Conservation (phyloP, 2,888 invertebrate genomes). For the Drosophila merina region DNA sequence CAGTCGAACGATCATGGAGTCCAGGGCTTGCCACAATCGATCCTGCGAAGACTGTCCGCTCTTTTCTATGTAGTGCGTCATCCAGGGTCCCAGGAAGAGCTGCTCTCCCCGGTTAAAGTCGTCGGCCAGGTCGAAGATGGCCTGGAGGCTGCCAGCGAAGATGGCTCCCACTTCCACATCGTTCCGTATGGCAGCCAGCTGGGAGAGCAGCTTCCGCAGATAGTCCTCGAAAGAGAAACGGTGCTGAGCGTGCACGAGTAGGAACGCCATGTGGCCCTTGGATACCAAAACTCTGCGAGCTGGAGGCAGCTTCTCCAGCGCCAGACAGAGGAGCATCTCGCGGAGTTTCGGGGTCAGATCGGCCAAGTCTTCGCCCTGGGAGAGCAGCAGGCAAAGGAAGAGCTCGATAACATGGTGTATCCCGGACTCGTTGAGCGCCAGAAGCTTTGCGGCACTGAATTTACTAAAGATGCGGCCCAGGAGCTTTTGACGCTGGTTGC, state of each 20-base stretch:
- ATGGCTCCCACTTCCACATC: slow-evolving; percentile 78
- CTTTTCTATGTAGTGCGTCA: slow-evolving; percentile 80
- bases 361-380: slow-evolving; percentile 66
- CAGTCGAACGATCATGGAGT: slow-evolving; percentile 75
- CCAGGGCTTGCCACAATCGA: slow-evolving; percentile 79
- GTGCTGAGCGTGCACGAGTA: slow-evolving; percentile 82
- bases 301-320: slow-evolving; percentile 80
- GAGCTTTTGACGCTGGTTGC: slow-evolving; percentile 83
- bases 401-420: slow-evolving; percentile 85
- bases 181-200: slow-evolving; percentile 72
- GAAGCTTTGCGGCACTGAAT: slow-evolving; percentile 86
- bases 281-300: slow-evolving; percentile 79
- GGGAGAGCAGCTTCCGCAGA: slow-evolving; percentile 78
- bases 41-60: slow-evolving; percentile 81
- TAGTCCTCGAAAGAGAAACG: slow-evolving; percentile 80
- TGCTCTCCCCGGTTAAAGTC: slow-evolving; percentile 80
- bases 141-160: slow-evolving; percentile 72
- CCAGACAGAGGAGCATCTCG: slow-evolving; percentile 81
- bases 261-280: slow-evolving; percentile 83
- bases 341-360: slow-evolving; percentile 81
- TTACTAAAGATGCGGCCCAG: slow-evolving; percentile 86
- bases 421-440: slow-evolving; percentile 85
- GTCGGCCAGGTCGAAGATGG: slow-evolving; percentile 75
- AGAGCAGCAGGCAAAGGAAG: slow-evolving; percentile 79
- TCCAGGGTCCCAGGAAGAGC: slow-evolving; percentile 80